Evolutionary conservation across 2,888 invertebrate genomes (phyloP).

Genomic region (Coleophora flavipennella): DNA sequence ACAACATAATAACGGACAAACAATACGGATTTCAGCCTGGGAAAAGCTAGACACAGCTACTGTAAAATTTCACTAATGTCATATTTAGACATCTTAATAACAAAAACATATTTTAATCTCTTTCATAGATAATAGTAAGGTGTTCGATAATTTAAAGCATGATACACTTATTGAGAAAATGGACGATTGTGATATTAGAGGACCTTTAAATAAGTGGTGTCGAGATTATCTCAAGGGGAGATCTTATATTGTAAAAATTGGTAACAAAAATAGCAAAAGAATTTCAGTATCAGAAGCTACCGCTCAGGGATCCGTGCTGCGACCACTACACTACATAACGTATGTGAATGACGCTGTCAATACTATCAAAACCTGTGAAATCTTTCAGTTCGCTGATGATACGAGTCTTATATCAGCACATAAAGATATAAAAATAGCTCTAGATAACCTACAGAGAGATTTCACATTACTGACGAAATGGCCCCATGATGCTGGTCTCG

Average conservation of each 20-base stretch:
- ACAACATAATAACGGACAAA: not conserved
- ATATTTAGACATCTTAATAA: too few relatives aligned
- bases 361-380: conserved; percentile 4
- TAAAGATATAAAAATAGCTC: conserved; percentile 3
- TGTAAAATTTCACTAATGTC: too few relatives aligned
- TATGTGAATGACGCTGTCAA: conserved; percentile 11
- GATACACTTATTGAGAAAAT: conserved; percentile 2
- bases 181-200: not conserved
- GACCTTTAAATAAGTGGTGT: not conserved
- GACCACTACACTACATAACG: conserved; percentile 14
- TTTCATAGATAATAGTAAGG: conserved; percentile 10
- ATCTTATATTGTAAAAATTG: conserved; percentile 1
- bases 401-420: conserved; percentile 15
- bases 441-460: conserved; percentile 7
- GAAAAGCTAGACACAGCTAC: not conserved
- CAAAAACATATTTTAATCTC: not conserved
- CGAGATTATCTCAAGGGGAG: not conserved
- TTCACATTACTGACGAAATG: conserved; percentile 10
- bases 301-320: conserved; percentile 3
- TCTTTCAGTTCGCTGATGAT: conserved; percentile 16
- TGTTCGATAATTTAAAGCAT: conserved; percentile 13
- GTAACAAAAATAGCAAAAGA: conserved; percentile 2
- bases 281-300: conserved; percentile 1
- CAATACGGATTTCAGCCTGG: conserved; percentile 1
- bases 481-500: conserved; percentile 3